phyloP scores from a whole-genome alignment of 2,888 invertebrate species.

The Pasiphila rectangulata region DNA sequence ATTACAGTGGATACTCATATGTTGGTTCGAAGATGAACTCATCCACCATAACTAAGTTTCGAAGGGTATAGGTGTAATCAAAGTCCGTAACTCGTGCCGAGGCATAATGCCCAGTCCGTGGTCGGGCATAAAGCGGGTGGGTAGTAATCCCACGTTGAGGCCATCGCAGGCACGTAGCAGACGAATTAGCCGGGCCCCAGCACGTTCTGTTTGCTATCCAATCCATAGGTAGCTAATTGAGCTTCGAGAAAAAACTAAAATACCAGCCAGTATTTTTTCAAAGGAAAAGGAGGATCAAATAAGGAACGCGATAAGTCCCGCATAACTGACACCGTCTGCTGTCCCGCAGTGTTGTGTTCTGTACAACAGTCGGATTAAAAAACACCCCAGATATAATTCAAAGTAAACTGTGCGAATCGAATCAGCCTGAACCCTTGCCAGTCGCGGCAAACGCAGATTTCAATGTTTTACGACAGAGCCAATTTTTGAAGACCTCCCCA shows the following conservation, averaged over 20 bases:
- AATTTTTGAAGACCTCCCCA: constrained; percentile 42
- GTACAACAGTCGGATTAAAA: constrained; percentile 45
- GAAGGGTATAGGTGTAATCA: constrained; percentile 11
- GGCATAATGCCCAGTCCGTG: constrained; percentile 52
- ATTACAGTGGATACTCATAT: too few relatives aligned
- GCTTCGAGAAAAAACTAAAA: constrained; percentile 3
- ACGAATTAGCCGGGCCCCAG: constrained; percentile 38
- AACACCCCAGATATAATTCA: constrained; percentile 69
- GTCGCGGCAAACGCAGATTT: constrained; percentile 59
- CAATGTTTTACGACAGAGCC: constrained; percentile 59
- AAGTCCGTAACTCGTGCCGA: constrained; percentile 38
- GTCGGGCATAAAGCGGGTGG: constrained; percentile 44
- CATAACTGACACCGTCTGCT: constrained; percentile 34
- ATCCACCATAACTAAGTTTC: constrained; percentile 16
- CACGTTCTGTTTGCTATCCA: constrained; percentile 45
- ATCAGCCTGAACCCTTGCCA: constrained; percentile 49
- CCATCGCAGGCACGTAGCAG: constrained; percentile 48
- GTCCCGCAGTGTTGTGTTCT: constrained; percentile 10
- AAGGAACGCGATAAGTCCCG: too few relatives aligned
- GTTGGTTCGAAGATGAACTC: constrained; percentile 4
- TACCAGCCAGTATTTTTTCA: too few relatives aligned
- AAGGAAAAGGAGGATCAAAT: too few relatives aligned
- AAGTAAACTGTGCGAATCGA: constrained; percentile 76
- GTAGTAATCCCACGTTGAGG: constrained; percentile 43
- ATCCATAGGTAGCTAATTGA: constrained; percentile 31